Evolutionary conservation across 1,140 invertebrate species (phyloP), one percentile per base, ranked within the genome.

Genomic region (Listronotus bonariensis): DNA sequence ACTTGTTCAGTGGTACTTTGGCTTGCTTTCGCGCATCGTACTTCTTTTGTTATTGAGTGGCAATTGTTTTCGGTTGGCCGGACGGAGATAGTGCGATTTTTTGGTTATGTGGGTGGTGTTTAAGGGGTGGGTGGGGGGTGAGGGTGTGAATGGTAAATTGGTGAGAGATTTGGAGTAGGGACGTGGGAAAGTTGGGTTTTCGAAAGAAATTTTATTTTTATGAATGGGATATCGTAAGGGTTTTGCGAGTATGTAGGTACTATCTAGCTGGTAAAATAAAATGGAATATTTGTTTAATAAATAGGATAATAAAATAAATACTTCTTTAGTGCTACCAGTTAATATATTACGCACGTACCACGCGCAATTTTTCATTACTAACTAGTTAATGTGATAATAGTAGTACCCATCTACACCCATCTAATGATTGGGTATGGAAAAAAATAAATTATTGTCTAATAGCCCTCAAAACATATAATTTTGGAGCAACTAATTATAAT

Each of bases 51-150:
- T 60, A 51, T 60, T 34, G 45, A 31, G 14, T 20, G 34, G 57
- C 57, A 60, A 51, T 60, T 60, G 57, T 49, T 51, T 60, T 60
- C 45, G 57, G 57, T 62, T 62, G 59, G 48, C 59, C 49, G 49
- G 40, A 36, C 46, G 14, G 15, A 6, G 46, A 9, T 26, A 34
- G 38, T 62, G 51, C 9, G 36, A 32, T 32, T 53, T 38, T 41
- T 31, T 34, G 17, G 26, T 6, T 49, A 31, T 51, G 57, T 60
- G 57, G 57, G 57, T 60, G 57, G 45, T 40, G 46, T 31, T 60
- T 36, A 17, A 14, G 32, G 42, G 55, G 55, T 58, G 58, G 58
- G 58, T 51, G 58, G 46, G 58, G 48, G 42, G 14, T 17, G 43
- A 31, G 45, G 56, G 42, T 46, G 42, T 46, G 42, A 15, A 36